phyloP scores from a whole-genome alignment of 1,140 invertebrate species.

The Reticulitermes speratus region DNA sequence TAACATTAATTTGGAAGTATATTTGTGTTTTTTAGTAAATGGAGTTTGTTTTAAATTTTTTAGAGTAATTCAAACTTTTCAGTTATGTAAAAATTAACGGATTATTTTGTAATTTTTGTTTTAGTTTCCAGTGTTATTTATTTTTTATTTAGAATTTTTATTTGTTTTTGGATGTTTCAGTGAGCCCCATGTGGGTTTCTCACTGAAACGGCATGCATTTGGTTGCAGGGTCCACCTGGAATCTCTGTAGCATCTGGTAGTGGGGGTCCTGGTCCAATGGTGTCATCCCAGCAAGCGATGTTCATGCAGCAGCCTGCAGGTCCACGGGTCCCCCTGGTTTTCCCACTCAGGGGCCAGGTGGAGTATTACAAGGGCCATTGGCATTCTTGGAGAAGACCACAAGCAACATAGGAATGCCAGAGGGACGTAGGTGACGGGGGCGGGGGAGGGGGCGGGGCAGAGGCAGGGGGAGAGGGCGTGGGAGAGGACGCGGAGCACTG shows the following conservation, averaged over 20 bases:
- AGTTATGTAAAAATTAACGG: neutral
- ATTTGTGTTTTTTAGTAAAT: neutral
- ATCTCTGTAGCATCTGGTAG: conserved; percentile 25
- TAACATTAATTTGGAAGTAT: neutral
- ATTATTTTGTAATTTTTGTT: neutral
- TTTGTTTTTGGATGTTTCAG: conserved; percentile 29
- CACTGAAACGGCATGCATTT: conserved; percentile 27
- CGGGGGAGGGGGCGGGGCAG: conserved; percentile 68
- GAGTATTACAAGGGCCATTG: conserved; percentile 67
- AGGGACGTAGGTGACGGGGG: conserved; percentile 68
- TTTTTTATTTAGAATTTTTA: conserved; percentile 24
- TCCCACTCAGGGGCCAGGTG: conserved; percentile 39
- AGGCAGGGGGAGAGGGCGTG: conserved; percentile 63
- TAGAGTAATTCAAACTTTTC: neutral
- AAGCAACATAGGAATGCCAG: conserved; percentile 76
- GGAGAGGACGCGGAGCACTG: conserved; percentile 48
- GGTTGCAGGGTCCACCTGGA: conserved; percentile 23
- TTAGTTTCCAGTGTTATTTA: neutral
- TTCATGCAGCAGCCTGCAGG: conserved; percentile 55
- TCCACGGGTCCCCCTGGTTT: conserved; percentile 42
- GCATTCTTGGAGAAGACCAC: conserved; percentile 79
- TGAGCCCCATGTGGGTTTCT: conserved; percentile 27
- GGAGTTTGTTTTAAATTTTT: neutral
- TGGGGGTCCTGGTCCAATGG: conserved; percentile 30
- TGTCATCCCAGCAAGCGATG: conserved; percentile 53